These are phyloP conservation scores for Zaprionus camerounensis DNA, from an alignment of 1,140 invertebrate genomes.

Conservation along the genomic window DNA sequence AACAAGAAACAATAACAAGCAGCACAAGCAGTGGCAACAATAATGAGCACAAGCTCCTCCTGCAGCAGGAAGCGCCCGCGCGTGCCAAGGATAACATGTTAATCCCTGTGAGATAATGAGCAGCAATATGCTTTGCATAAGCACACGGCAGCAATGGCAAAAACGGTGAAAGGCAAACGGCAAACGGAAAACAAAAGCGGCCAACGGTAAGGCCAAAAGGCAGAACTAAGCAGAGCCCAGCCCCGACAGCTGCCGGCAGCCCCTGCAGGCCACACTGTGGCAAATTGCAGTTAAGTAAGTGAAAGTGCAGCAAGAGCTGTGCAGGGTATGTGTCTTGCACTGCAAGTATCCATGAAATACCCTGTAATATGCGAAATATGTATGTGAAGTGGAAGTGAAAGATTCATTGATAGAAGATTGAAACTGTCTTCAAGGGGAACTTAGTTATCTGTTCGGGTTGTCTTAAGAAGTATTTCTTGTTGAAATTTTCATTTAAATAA, in stretches of 20 bases:
- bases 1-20: not conserved
- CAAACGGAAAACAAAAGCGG: constrained; percentile 8
- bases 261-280: not conserved
- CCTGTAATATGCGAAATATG: not conserved
- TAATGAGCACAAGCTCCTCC: constrained; percentile 15
- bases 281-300: constrained; percentile 29
- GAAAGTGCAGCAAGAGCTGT: constrained; percentile 1
- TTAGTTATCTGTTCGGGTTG: no score
- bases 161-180: not conserved
- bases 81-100: constrained; percentile 78
- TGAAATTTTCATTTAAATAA: no score
- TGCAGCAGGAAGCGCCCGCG: constrained; percentile 48
- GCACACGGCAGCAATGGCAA: constrained; percentile 26
- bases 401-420: no score
- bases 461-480: no score
- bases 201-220: constrained; percentile 1
- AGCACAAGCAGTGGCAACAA: constrained; percentile 22
- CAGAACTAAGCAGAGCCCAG: not conserved
- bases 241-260: not conserved
- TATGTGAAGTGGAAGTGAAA: not conserved
- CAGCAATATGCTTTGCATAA: constrained; percentile 78
- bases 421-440: no score
- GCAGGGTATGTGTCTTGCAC: not conserved
- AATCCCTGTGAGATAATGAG: constrained; percentile 77
- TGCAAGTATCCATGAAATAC: not conserved